These are phyloP conservation scores for Mus spicilegus DNA, from an alignment of 2,113 vertebrate species.

Conservation along the genomic window DNA sequence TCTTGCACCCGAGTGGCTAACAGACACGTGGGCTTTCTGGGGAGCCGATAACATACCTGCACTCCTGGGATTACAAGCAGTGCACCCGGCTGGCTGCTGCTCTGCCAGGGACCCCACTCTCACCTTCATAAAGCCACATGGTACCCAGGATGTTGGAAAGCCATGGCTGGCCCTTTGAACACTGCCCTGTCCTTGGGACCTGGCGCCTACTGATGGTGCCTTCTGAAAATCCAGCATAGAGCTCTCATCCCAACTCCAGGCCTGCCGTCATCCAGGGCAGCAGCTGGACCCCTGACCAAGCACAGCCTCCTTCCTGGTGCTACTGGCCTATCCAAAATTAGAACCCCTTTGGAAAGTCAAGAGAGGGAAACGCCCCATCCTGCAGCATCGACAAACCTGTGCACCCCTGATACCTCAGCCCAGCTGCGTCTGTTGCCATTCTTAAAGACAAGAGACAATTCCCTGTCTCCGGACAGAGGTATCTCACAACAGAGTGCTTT, in stretches of 20 bases:
- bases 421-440: neutral
- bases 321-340: constrained; percentile 43
- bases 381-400: neutral
- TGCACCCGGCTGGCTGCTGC: constrained; percentile 21
- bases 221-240: constrained; percentile 26
- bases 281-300: neutral
- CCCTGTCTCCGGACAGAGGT: constrained; percentile 4
- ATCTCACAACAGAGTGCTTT: neutral
- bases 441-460: neutral
- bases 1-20: constrained; percentile 91
- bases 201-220: constrained; percentile 57
- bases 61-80: constrained; percentile 23
- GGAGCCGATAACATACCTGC: constrained; percentile 89
- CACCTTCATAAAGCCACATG: constrained; percentile 52
- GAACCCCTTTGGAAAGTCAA: neutral
- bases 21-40: constrained; percentile 86
- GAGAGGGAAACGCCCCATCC: neutral
- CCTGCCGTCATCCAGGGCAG: neutral
- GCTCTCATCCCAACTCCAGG: constrained; percentile 46
- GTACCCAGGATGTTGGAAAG: constrained; percentile 76
- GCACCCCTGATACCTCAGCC: constrained; percentile 10
- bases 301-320: constrained; percentile 14
- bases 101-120: constrained; percentile 15
- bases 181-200: constrained; percentile 50
- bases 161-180: constrained; percentile 52